Percentiles rank a stretch among this genome's conserved stretches.
Evolutionary conservation across 30 jellyfish, hydroid and myxozoan species (phyloP).

Genomic region (Aurelia aurita): DNA sequence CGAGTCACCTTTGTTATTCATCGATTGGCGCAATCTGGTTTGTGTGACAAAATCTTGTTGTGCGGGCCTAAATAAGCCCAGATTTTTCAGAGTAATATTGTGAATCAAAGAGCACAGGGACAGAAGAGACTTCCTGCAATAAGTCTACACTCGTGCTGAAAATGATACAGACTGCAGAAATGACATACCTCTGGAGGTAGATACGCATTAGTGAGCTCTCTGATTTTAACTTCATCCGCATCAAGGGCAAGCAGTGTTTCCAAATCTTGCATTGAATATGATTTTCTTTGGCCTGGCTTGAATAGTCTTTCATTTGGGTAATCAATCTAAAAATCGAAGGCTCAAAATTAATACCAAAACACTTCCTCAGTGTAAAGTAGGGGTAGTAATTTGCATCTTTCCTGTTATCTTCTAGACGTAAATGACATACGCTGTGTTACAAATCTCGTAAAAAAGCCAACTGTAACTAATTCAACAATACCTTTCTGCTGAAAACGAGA

Average conservation of each 20-base stretch:
- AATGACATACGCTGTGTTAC: too few relatives aligned
- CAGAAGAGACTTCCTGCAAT: background rate
- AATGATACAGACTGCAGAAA: background rate
- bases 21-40: too few relatives aligned
- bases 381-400: too few relatives aligned
- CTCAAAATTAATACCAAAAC: too few relatives aligned
- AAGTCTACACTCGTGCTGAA: background rate
- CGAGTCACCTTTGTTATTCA: too few relatives aligned
- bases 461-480: too few relatives aligned
- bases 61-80: too few relatives aligned
- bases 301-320: conserved; percentile 82
- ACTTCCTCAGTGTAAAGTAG: too few relatives aligned
- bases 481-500: too few relatives aligned
- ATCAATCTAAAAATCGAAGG: conserved; percentile 57
- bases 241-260: conserved; percentile 82
- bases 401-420: too few relatives aligned
- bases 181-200: background rate
- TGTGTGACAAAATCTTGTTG: too few relatives aligned
- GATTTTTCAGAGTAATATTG: background rate
- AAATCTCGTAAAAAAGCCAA: too few relatives aligned
- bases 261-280: conserved; percentile 86
- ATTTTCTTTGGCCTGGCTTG: conserved; percentile 78
- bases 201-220: conserved; percentile 24
- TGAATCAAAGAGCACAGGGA: background rate
- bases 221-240: conserved; percentile 71